These are phyloP conservation scores for Aleiodes leptofemur DNA, from an alignment of 2,888 invertebrate genomes.

Conservation along the genomic window DNA sequence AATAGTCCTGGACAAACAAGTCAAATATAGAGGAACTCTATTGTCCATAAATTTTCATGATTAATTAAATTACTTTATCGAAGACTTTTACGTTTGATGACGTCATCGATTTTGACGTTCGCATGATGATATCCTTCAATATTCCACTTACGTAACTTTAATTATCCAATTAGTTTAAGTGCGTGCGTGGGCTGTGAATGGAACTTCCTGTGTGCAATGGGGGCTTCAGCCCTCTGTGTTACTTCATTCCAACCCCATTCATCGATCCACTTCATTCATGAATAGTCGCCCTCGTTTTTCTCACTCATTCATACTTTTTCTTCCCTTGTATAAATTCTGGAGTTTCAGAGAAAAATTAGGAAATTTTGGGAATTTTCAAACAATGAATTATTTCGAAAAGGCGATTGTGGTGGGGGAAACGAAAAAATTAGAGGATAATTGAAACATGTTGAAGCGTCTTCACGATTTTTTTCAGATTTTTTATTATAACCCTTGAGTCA, in stretches of 20 bases:
- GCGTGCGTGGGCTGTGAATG: conserved; percentile 17
- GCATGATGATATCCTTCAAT: conserved; percentile 18
- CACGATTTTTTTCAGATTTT: too few relatives aligned
- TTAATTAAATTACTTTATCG: conserved; percentile 22
- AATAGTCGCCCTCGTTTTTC: conserved; percentile 41
- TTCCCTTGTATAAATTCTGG: background rate
- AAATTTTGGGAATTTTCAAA: too few relatives aligned
- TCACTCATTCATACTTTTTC: conserved; percentile 38
- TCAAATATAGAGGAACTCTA: too few relatives aligned
- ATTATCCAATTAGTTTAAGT: conserved; percentile 33
- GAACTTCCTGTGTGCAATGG: conserved; percentile 10
- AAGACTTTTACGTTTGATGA: background rate
- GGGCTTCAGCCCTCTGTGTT: conserved; percentile 12
- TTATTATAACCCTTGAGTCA: too few relatives aligned
- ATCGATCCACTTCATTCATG: conserved; percentile 46
- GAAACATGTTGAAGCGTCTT: too few relatives aligned
- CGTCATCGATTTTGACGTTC: background rate
- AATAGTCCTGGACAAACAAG: too few relatives aligned
- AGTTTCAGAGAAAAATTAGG: too few relatives aligned
- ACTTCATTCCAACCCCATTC: conserved; percentile 37
- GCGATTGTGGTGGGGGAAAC: too few relatives aligned
- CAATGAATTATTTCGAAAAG: too few relatives aligned
- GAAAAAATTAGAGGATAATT: too few relatives aligned
- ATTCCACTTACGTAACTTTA: conserved; percentile 10
- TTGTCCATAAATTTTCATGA: too few relatives aligned